Conservation (phyloP, 1,140 invertebrate genomes). For the Chironomus tepperi region DNA sequence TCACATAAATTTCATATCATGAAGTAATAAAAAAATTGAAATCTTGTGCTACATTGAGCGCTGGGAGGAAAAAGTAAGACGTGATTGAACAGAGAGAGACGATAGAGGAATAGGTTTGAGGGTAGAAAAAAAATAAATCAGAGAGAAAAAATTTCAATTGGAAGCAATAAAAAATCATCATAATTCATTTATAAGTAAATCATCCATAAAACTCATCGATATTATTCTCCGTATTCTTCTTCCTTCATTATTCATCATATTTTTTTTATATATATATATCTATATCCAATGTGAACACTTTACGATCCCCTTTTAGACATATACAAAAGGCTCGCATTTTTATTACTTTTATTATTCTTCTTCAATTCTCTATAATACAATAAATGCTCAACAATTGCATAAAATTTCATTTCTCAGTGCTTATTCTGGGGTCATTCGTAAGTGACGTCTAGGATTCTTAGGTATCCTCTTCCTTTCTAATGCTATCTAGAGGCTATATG, state of each 20-base stretch:
- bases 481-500: too few relatives aligned
- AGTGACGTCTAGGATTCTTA: too few relatives aligned
- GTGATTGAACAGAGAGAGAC: too few relatives aligned
- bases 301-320: neutral
- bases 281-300: neutral
- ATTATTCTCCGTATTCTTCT: neutral
- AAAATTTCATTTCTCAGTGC: neutral
- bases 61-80: too few relatives aligned
- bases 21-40: too few relatives aligned
- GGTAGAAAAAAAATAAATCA: conserved; percentile 12
- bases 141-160: conserved; percentile 17
- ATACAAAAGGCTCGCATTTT: neutral
- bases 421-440: too few relatives aligned
- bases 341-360: neutral
- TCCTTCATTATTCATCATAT: conserved; percentile 19
- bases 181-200: conserved; percentile 24
- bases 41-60: too few relatives aligned
- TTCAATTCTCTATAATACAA: neutral
- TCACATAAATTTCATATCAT: too few relatives aligned
- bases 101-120: too few relatives aligned
- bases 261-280: neutral
- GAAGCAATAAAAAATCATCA: conserved; percentile 22
- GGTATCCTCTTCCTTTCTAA: too few relatives aligned
- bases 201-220: conserved; percentile 23
- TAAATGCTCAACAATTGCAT: conserved; percentile 13